phyloP scores from a whole-genome alignment of 1,140 invertebrate species.

The Himalopsyche phryganea region DNA sequence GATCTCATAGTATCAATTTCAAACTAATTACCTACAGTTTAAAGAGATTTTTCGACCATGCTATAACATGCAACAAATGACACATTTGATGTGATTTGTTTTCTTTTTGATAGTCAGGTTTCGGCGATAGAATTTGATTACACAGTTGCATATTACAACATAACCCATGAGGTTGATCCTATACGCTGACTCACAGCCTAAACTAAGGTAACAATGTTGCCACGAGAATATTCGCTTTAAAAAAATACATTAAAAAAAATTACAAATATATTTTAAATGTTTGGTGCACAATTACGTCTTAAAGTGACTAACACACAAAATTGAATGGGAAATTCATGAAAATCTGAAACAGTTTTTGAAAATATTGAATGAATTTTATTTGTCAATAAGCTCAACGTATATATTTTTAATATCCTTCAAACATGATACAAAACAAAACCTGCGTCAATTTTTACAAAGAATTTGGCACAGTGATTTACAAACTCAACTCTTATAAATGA shows the following conservation, averaged over 20 bases:
- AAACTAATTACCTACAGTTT: slow-evolving; percentile 27
- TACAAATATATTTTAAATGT: slow-evolving; percentile 18
- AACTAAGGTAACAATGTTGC: slow-evolving; percentile 30
- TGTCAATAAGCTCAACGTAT: not conserved
- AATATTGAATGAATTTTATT: too few species aligned
- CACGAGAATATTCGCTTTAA: slow-evolving; percentile 4
- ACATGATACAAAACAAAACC: not conserved
- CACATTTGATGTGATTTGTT: slow-evolving; percentile 15
- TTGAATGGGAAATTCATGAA: slow-evolving; percentile 1
- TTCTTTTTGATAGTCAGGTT: slow-evolving; percentile 17
- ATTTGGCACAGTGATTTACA: slow-evolving; percentile 1
- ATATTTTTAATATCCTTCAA: not conserved
- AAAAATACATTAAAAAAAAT: not conserved
- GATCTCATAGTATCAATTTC: slow-evolving; percentile 27
- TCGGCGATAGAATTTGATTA: slow-evolving; percentile 6
- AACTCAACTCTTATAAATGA: not conserved
- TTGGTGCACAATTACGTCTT: slow-evolving; percentile 24
- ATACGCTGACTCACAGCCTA: slow-evolving; percentile 30
- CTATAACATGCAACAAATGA: slow-evolving; percentile 27
- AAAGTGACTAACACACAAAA: slow-evolving; percentile 27
- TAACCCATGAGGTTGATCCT: slow-evolving; percentile 18
- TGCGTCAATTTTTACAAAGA: not conserved
- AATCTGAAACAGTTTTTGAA: not conserved
- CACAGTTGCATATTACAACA: slow-evolving; percentile 26
- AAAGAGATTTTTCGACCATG: slow-evolving; percentile 29